Base-by-base conservation (phyloP, 2,888 invertebrate genomes). In the Ectemnius cavifrons region DNA sequence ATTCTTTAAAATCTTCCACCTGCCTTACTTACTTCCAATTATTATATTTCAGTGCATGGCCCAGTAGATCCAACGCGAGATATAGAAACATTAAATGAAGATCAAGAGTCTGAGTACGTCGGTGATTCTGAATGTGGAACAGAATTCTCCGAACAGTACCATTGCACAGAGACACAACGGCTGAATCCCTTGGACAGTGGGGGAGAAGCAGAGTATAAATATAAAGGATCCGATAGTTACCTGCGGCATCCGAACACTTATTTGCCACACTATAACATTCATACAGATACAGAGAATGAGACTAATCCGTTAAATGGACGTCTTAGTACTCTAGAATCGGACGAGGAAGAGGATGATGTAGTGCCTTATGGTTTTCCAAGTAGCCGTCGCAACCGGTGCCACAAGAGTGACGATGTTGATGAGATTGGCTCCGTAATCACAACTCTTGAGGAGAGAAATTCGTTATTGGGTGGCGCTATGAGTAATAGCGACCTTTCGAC, bases 401-500 rank as follows among this genome's bases (percentile, higher is more conserved):
- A 89, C 84, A 83, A 83, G 71, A 86, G 88, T 46, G 90, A 91
- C 77, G 90, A 90, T 76, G 93, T 93, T 79, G 93, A 94, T 73
- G 94, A 94, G 90, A 93, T 94, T 76, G 93, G 93, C 85, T 94
- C 94, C 84, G 94, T 95, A 80, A 94, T 95, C 86, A 94, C 94
- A 46, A 94, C 94, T 89, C 92, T 95, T 16, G 95, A 94, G 89
- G 96, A 95, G 91, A 93, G 95, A 79, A 94, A 95, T 91, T 96
- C 96, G 60, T 92, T 96, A 84, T 92, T 95, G 81, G 96, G 94
- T 79, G 94, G 94, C 78, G 92, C 92, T 62, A 93, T 92, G 14
- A 97, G 97, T 85, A 95, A 95, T 91, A 97, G 97, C 91, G 97
- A 97, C 92, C 92, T 97, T 84, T 97, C 97, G 66, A 95, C 96